These are phyloP conservation scores for Luffia ferchaultella DNA, from an alignment of 2,888 invertebrate genomes.

Conservation along the genomic window DNA sequence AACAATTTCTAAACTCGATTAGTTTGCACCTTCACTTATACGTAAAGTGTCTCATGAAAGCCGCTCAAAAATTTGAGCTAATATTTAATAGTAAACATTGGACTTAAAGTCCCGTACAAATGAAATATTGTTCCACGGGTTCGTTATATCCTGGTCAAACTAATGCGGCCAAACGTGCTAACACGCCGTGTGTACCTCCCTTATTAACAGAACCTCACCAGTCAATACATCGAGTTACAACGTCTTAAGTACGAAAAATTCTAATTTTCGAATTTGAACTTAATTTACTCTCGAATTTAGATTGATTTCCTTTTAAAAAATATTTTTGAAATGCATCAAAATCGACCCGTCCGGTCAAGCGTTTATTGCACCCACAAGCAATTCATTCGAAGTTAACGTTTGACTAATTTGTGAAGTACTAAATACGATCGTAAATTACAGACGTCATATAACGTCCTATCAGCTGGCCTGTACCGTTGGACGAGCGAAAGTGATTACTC, in stretches of 20 bases:
- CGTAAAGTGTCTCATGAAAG: conserved; percentile 37
- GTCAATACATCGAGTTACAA: too few species aligned
- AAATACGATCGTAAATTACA: conserved; percentile 20
- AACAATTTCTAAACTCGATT: conserved; percentile 25
- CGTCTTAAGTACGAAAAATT: too few species aligned
- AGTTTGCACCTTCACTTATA: conserved; percentile 41
- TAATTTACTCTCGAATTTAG: too few species aligned
- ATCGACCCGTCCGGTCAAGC: conserved; percentile 40
- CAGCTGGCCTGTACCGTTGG: neutral
- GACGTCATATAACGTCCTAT: neutral
- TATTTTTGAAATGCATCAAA: conserved; percentile 34
- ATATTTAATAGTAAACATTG: conserved; percentile 57
- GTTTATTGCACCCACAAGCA: conserved; percentile 60
- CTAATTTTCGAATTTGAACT: too few species aligned
- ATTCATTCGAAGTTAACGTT: conserved; percentile 55
- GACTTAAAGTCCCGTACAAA: conserved; percentile 52
- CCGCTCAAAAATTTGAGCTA: conserved; percentile 45
- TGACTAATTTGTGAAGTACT: conserved; percentile 62
- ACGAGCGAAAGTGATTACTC: neutral
- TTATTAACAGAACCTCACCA: conserved; percentile 57
- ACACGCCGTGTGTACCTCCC: conserved; percentile 47
- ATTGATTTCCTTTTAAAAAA: too few species aligned
- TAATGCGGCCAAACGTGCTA: conserved; percentile 56
- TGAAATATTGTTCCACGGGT: conserved; percentile 52
- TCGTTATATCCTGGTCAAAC: conserved; percentile 51